Percentiles rank a stretch among this genome's conserved stretches.
These are phyloP conservation scores for Sminthurinus signatus DNA, from an alignment of 1,140 invertebrate species.

Conservation along the genomic window DNA sequence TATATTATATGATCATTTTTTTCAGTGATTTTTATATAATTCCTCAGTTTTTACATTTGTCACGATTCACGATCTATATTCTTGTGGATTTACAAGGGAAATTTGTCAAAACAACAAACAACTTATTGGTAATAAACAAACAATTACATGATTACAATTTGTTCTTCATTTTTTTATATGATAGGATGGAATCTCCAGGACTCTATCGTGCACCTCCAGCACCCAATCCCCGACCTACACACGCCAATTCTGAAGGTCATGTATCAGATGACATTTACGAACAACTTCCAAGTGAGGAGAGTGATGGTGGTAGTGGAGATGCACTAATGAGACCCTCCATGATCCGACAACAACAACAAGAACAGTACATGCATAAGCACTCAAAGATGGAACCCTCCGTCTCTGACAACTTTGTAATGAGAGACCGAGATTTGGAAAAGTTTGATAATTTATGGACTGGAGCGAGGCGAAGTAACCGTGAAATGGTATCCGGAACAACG, in stretches of 20 bases:
- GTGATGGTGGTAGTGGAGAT: conserved; percentile 35
- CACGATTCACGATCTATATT: no score
- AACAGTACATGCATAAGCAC: conserved; percentile 14
- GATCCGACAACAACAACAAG: conserved; percentile 54
- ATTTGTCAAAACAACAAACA: no score
- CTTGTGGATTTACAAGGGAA: no score
- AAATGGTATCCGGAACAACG: conserved; percentile 12
- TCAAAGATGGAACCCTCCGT: conserved; percentile 37
- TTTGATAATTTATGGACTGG: conserved; percentile 41
- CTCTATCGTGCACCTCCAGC: conserved; percentile 35
- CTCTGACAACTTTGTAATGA: conserved; percentile 39
- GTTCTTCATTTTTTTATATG: no score
- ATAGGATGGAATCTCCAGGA: conserved; percentile 42
- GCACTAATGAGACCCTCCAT: conserved; percentile 34
- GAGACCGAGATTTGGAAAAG: conserved; percentile 26
- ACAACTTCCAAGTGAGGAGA: conserved; percentile 58
- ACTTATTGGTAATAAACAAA: no score
- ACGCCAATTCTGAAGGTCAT: conserved; percentile 44
- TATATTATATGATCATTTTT: no score
- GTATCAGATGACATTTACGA: conserved; percentile 70
- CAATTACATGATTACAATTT: no score
- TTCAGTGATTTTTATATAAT: no score
- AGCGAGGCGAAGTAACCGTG: conserved; percentile 32
- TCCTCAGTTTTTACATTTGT: no score
- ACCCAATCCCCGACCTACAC: conserved; percentile 17